Percentiles rank a stretch among this genome's conserved stretches.
Conservation (phyloP, 2,888 invertebrate genomes). For the Celastrina argiolus region DNA sequence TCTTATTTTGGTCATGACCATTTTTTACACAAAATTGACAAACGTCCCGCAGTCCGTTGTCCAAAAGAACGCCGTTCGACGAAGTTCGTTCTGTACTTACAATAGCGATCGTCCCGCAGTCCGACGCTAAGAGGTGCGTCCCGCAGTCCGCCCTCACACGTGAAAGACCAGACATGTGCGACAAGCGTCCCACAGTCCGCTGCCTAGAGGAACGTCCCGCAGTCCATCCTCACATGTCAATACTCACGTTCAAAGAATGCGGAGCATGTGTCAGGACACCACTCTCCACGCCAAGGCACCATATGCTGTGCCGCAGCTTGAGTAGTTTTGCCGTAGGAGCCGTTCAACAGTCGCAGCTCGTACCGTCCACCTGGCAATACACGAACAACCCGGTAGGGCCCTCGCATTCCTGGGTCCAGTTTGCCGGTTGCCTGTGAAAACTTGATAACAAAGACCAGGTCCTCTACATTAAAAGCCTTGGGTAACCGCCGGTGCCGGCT, state of each 20-base stretch:
- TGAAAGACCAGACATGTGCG: neutral
- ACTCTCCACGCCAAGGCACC: too few species aligned
- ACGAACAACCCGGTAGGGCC: constrained; percentile 27
- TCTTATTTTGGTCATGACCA: neutral
- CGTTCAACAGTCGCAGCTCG: constrained; percentile 30
- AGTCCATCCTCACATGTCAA: constrained; percentile 1
- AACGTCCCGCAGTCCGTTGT: constrained; percentile 6
- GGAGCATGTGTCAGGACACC: constrained; percentile 28
- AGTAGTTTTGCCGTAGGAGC: constrained; percentile 31
- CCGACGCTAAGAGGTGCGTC: constrained; percentile 1
- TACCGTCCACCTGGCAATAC: constrained; percentile 27
- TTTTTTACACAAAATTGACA: neutral
- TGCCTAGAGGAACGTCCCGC: constrained; percentile 8
- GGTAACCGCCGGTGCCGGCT: constrained; percentile 21
- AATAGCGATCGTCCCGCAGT: neutral
- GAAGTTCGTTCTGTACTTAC: constrained; percentile 3
- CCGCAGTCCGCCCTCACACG: constrained; percentile 21
- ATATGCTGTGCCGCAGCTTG: too few species aligned
- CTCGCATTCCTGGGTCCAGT: constrained; percentile 31
- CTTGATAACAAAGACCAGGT: constrained; percentile 33
- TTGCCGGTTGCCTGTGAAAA: constrained; percentile 31
- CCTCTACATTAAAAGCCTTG: constrained; percentile 13
- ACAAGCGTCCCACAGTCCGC: constrained; percentile 7
- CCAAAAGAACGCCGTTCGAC: neutral
- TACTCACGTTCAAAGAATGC: constrained; percentile 26